phyloP scores from a whole-genome alignment of 2,797 vertebrate species.

The Decapterus maruadsi region DNA sequence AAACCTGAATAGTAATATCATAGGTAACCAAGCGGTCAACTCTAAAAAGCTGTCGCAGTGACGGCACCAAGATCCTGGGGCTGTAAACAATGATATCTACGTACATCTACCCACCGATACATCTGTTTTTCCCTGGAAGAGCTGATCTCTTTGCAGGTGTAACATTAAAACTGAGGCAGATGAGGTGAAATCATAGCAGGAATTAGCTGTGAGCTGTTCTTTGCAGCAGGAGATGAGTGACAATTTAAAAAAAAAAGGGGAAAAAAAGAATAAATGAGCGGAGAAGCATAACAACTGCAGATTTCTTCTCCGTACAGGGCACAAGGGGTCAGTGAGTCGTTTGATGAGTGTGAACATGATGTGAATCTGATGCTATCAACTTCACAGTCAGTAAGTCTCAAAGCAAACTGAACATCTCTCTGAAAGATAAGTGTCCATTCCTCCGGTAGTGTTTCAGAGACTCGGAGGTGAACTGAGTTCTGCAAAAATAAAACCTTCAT shows the following conservation, averaged over 20 bases:
- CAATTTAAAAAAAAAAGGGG: slow-evolving; percentile 37
- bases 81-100: slow-evolving; percentile 44
- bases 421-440: not conserved
- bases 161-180: slow-evolving; percentile 30
- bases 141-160: slow-evolving; percentile 34
- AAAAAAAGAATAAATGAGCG: not conserved
- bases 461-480: not conserved
- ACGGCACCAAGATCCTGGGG: slow-evolving; percentile 24
- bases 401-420: too few relatives aligned
- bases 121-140: slow-evolving; percentile 49
- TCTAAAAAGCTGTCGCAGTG: slow-evolving; percentile 21
- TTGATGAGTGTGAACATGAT: slow-evolving; percentile 8
- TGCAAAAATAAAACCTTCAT: not conserved
- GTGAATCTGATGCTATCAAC: not conserved
- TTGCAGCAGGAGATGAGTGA: slow-evolving; percentile 21
- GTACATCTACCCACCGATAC: slow-evolving; percentile 35
- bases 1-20: slow-evolving; percentile 32
- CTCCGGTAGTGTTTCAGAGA: not conserved
- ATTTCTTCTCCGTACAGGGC: not conserved
- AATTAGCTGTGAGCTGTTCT: slow-evolving; percentile 4
- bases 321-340: not conserved
- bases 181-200: slow-evolving; percentile 43
- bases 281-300: not conserved
- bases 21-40: slow-evolving; percentile 38
- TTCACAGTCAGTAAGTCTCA: not conserved